These are phyloP conservation scores for Trichonephila clavipes DNA, from an alignment of 1,140 invertebrate species.

Conservation along the genomic window DNA sequence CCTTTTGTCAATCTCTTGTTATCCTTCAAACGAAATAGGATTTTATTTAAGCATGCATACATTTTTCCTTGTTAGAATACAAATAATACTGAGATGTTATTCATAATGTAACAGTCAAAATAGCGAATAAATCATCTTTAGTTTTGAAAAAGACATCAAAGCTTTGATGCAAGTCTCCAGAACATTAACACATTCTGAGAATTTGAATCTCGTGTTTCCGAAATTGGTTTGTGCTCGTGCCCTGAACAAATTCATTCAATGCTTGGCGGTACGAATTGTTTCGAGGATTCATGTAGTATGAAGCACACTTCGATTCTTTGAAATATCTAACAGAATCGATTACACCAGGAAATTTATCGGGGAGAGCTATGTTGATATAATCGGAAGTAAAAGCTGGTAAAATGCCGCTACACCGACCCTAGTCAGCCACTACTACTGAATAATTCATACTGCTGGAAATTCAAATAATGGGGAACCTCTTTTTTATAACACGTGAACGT, in stretches of 20 bases:
- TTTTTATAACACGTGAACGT: constrained; percentile 73
- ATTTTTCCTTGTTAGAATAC: too few relatives aligned
- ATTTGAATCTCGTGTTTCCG: not conserved
- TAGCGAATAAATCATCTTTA: too few relatives aligned
- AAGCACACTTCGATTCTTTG: constrained; percentile 30
- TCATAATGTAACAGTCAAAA: too few relatives aligned
- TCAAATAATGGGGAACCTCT: constrained; percentile 65
- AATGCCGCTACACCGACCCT: constrained; percentile 53
- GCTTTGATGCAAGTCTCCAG: not conserved
- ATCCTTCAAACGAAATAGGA: too few relatives aligned
- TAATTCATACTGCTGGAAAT: constrained; percentile 71
- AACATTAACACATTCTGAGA: not conserved
- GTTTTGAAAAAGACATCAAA: too few relatives aligned
- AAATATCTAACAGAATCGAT: constrained; percentile 67
- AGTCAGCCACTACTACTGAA: constrained; percentile 59
- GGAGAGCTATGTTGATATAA: constrained; percentile 67
- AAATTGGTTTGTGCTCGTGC: constrained; percentile 24
- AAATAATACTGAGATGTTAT: too few relatives aligned
- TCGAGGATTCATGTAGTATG: constrained; percentile 29
- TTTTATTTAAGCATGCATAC: too few relatives aligned
- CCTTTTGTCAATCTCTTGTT: too few relatives aligned
- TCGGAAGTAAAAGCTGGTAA: constrained; percentile 75
- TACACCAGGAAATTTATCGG: constrained; percentile 67
- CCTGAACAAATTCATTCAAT: constrained; percentile 37
- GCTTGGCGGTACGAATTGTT: constrained; percentile 51